Evolutionary conservation across 2,113 vertebrate species (phyloP), one percentile per base, ranked within the genome.

Genomic region (Caretta caretta): DNA sequence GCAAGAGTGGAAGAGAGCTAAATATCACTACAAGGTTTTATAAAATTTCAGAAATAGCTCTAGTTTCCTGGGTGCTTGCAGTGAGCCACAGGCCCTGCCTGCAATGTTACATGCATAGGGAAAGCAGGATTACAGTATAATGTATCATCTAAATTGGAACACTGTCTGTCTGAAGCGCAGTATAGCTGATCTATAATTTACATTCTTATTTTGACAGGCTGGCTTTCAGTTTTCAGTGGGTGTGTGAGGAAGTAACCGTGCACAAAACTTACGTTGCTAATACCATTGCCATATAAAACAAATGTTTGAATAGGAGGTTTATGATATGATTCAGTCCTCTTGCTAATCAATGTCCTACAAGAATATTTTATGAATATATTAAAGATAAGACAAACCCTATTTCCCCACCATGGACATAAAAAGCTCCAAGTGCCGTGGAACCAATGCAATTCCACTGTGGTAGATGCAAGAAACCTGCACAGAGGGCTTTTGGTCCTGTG

Each of bases 221-320:
- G 88, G 84, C 91, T 96, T 98, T 98, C 96, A 96, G 97, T 97
- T 97, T 97, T 93, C 96, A 95, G 97, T 97, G 97, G 98, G 98
- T 11, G 97, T 97, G 96, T 93, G 97, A 98, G 98, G 98, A 98
- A 98, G 98, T 95, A 89, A 94, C 90, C 92, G 84, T 94, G 93
- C 92, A 96, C 97, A 98, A 98, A 98, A 97, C 94, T 97, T 98
- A 96, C 97, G 97, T 98, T 98, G 97, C 97, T 98, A 98, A 98
- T 98, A 95, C 97, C 81, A 96, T 97, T 97, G 97, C 98, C 97
- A 97, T 98, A 98, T 98, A 98, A 98, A 98, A 97, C 96, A 98
- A 97, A 97, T 98, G 97, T 97, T 98, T 98, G 97, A 97, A 97
- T 96, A 97, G 96, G 97, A 97, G 94, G 95, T 97, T 97, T 96